A percentile compares a stretch with the other conserved stretches of the same genome.
Evolutionary conservation across 2,113 vertebrate species (phyloP).

Genomic region (Caranx melampygus): DNA sequence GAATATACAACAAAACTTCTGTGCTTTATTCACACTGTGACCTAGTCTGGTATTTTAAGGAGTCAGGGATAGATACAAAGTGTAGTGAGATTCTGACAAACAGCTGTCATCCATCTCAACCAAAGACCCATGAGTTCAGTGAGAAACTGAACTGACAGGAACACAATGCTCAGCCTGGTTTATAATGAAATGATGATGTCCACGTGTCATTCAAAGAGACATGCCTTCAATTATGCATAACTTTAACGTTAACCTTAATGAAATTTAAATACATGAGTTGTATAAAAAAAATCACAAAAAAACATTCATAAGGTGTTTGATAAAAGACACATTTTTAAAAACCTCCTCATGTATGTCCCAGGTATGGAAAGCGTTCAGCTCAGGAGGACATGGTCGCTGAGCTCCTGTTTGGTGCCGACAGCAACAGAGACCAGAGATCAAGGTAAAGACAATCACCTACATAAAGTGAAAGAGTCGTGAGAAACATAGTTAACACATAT

Average conservation of each 20-base stretch:
- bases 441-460: slow-evolving; percentile 77
- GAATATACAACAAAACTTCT: background rate
- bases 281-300: too few relatives aligned
- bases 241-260: too few relatives aligned
- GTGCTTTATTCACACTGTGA: background rate
- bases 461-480: background rate
- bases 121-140: background rate
- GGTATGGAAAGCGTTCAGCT: slow-evolving; percentile 91
- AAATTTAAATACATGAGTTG: too few relatives aligned
- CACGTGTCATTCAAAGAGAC: too few relatives aligned
- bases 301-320: background rate
- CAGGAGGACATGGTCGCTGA: slow-evolving; percentile 80
- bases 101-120: background rate
- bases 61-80: too few relatives aligned
- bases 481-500: background rate
- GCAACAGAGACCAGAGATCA: slow-evolving; percentile 81
- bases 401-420: slow-evolving; percentile 81
- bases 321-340: background rate
- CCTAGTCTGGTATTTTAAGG: background rate
- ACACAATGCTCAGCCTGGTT: too few relatives aligned
- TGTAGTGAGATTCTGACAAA: background rate
- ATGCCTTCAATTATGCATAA: too few relatives aligned
- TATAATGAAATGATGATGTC: too few relatives aligned
- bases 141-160: background rate
- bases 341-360: slow-evolving; percentile 49